Conservation (phyloP, 2,888 invertebrate species). For the Litoditis marina region DNA sequence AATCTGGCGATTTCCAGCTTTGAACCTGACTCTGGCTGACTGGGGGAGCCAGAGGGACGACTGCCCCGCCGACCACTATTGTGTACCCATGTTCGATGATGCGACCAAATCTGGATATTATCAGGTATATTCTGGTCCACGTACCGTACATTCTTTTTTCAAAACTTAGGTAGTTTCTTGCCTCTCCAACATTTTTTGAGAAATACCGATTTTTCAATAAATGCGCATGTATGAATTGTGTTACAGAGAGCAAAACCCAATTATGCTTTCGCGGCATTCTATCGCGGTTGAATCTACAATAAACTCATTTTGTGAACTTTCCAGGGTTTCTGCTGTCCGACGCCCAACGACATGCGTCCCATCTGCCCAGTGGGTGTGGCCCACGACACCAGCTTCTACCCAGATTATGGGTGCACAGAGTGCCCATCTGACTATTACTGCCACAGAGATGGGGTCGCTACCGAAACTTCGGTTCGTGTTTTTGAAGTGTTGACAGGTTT, state of each 20-base stretch:
- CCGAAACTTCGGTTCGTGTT: slow-evolving; percentile 44
- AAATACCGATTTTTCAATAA: too few relatives aligned
- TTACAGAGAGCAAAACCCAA: too few relatives aligned
- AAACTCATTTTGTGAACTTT: too few relatives aligned
- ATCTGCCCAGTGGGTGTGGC: slow-evolving; percentile 56
- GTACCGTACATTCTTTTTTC: not conserved
- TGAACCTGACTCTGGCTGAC: slow-evolving; percentile 5
- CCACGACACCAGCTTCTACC: slow-evolving; percentile 46
- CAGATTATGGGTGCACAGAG: slow-evolving; percentile 43
- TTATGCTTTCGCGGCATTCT: too few relatives aligned
- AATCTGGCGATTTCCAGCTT: too few relatives aligned
- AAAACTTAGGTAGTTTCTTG: not conserved
- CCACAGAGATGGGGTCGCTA: slow-evolving; percentile 50
- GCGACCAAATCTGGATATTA: slow-evolving; percentile 45
- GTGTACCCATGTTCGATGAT: slow-evolving; percentile 55
- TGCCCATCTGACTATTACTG: slow-evolving; percentile 58
- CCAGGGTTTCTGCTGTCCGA: slow-evolving; percentile 57
- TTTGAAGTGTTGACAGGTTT: too few relatives aligned
- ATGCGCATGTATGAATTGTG: too few relatives aligned
- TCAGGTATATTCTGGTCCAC: slow-evolving; percentile 22
- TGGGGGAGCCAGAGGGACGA: slow-evolving; percentile 16
- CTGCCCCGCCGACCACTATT: slow-evolving; percentile 53
- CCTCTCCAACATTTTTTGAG: too few relatives aligned
- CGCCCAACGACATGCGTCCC: slow-evolving; percentile 48
- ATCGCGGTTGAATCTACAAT: too few relatives aligned